phyloP scores from a whole-genome alignment of 2,113 vertebrate genomes.

The Forbesichthys agassizii region DNA sequence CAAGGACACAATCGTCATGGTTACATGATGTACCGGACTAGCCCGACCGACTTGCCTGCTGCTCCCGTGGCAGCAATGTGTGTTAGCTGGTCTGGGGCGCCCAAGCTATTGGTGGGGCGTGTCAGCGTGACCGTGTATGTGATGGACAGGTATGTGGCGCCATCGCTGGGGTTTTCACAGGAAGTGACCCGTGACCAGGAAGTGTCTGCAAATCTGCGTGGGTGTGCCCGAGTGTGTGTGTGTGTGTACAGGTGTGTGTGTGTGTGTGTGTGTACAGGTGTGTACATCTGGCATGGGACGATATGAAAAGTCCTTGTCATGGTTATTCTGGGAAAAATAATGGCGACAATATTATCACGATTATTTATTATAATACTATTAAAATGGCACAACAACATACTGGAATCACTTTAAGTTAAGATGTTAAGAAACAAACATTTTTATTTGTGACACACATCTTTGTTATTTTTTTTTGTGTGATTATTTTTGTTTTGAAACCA shows the following conservation, averaged over 20 bases:
- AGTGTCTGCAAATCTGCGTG: background rate
- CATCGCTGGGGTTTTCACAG: conserved; percentile 3
- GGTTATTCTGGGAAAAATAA: no score
- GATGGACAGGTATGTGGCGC: conserved; percentile 33
- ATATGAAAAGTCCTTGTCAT: no score
- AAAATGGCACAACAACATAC: no score
- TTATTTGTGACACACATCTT: no score
- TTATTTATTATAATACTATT: no score
- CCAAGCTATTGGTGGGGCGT: conserved; percentile 1
- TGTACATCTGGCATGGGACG: no score
- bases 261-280: no score
- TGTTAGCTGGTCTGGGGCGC: conserved; percentile 21
- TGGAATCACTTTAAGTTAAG: no score
- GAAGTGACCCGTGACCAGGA: conserved; percentile 49
- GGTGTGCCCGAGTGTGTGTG: background rate
- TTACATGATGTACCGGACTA: background rate
- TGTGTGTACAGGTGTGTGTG: background rate
- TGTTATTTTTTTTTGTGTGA: no score
- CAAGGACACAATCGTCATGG: background rate
- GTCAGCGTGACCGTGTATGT: background rate
- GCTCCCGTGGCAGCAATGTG: background rate
- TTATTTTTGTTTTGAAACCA: no score
- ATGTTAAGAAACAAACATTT: no score
- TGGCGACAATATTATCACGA: no score
- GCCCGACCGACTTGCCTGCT: background rate